Evolutionary conservation across 2,888 invertebrate species (phyloP), one percentile per base, ranked within the genome.

Genomic region (Mallateleia sp.): DNA sequence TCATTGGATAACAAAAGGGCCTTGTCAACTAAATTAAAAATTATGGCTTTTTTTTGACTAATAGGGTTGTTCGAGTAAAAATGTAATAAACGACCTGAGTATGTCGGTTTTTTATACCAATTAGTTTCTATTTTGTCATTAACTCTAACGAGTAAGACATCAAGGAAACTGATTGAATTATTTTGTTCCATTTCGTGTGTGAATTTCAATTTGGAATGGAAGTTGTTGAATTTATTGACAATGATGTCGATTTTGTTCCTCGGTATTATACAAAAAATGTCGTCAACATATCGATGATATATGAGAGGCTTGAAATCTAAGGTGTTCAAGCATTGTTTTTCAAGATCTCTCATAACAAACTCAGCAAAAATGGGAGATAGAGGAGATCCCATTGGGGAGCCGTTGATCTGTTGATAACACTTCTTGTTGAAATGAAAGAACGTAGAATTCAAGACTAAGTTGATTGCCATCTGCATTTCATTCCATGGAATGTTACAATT

Each of bases 381-480:
- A 0, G 90, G 88, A 4, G 84, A 87, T 8, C 89, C 89, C 89
- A 90, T 90, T 0, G 88, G 88, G n/a, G 87, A 64, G 14, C 89
- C 88, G 20, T 79, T 50, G 0, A 71, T 72, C 60, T 89, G 89
- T 72, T 85, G 58, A 34, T 86, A 88, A 14, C 45, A 56, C 25
- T 58, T 54, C 1, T 56, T 32, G 14, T 82, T 14, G 58, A 78
- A 88, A 18, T 18, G 9, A 50, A 85, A 85, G 45, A n/a, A 81
- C 1, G 28, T 62, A 42, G 42, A 22, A 34, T 66, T 66, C 24
- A 66, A 22, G 42, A 56, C 18, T 62, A 72, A n/a, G 11, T 71
- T n/a, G 25, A 28, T n/a, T 7, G 32, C 72, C 1, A 7, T n/a
- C 42, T 52, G 3, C 6, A 72, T 45, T 28, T 74, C 64, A 3